Evolutionary conservation across 1,140 invertebrate genomes (phyloP), one percentile per base, ranked within the genome.

Genomic region (Plectrocnemia conspersa): DNA sequence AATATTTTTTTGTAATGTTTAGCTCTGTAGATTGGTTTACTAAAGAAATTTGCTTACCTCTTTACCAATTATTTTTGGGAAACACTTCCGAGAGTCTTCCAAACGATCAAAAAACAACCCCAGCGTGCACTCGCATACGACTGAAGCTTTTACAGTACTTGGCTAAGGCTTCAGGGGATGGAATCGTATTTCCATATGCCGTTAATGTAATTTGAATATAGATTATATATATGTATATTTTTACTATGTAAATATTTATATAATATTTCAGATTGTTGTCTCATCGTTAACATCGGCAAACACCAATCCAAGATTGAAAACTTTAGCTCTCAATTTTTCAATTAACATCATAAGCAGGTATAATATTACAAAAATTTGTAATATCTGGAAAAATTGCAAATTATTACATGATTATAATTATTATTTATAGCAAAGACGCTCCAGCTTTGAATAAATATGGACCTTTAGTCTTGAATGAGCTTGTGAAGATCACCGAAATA

Each of bases 101-200:
- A 36, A 69, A 70, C 21, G 19, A 40, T 32, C 38, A 44, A 9
- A 32, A n/a, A 61, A 78, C 84, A 66, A 77, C 79, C 5, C 84
- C 89, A 29, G 88, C 87, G 2, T 86, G 84, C 66, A 87, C 88
- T 0, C 78, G 89, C 59, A 84, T 94, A 41, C 79, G 90, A 23
- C 71, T 93, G 13, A 94, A 94, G 71, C 68, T 96, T 16, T 80
- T 95, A 55, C 85, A 89, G 52, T 87, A 90, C 74, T 74, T 95
- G 36, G 81, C 89, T 52, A 84, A 84, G 65, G 86, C 89, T 11
- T 82, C 83, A 11, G 86, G 86, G 53, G 79, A 82, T n/a, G 85
- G 83, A 27, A 84, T 89, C 49, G 80, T 85, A 63, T 86, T 91
- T 65, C 87, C 87, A 21, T 80, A 83, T 49, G 86, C 85, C 64